These are phyloP conservation scores for Melanostoma mellinum DNA, from an alignment of 2,888 invertebrate genomes.

Conservation along the genomic window DNA sequence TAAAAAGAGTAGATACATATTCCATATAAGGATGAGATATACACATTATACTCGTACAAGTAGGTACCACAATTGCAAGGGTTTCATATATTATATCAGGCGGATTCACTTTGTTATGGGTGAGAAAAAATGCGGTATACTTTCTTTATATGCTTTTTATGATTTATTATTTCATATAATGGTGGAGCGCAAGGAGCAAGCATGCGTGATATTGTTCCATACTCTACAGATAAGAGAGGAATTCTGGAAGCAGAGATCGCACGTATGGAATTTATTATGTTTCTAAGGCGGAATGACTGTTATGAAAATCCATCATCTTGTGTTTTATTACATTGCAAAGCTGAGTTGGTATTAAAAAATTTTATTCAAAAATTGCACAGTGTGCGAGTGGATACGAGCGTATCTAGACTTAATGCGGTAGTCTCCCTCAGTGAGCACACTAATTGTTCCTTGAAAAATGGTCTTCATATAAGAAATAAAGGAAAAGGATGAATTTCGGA, in stretches of 20 bases:
- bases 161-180: slow-evolving; percentile 49
- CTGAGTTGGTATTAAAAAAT: too few relatives aligned
- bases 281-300: too few relatives aligned
- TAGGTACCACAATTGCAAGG: not conserved
- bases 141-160: slow-evolving; percentile 24
- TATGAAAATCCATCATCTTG: not conserved
- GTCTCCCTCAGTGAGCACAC: too few relatives aligned
- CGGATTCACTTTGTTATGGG: slow-evolving; percentile 23
- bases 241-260: not conserved
- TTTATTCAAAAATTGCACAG: too few relatives aligned
- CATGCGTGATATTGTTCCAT: slow-evolving; percentile 14
- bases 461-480: too few relatives aligned
- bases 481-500: too few relatives aligned
- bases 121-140: slow-evolving; percentile 21
- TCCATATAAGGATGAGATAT: not conserved
- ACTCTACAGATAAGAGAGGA: slow-evolving; percentile 8
- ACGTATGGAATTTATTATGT: slow-evolving; percentile 6
- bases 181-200: slow-evolving; percentile 24
- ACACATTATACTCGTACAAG: not conserved
- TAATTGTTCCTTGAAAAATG: too few relatives aligned
- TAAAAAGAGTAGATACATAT: not conserved
- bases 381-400: too few relatives aligned
- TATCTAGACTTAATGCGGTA: too few relatives aligned
- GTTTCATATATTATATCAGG: slow-evolving; percentile 4
- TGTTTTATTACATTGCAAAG: too few relatives aligned